These are phyloP conservation scores for Labia minor DNA, from an alignment of 2,888 invertebrate genomes.

Conservation along the genomic window DNA sequence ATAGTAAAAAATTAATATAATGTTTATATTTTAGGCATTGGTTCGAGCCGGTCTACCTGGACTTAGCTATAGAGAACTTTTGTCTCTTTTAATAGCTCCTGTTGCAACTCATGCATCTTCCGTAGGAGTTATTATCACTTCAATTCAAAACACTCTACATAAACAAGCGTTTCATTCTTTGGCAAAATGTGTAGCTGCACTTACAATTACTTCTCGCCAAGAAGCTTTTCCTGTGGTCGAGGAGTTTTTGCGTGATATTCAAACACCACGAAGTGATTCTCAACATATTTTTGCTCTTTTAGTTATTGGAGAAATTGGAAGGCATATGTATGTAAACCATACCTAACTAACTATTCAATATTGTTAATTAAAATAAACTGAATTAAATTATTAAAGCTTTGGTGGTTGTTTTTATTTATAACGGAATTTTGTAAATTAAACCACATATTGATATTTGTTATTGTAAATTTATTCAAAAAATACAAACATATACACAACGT, in stretches of 20 bases:
- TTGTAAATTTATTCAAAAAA: too few species aligned
- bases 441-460: too few species aligned
- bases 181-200: constrained; percentile 91
- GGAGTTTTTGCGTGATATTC: constrained; percentile 59
- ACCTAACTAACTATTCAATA: too few species aligned
- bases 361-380: too few species aligned
- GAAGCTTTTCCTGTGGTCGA: constrained; percentile 58
- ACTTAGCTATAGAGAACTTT: constrained; percentile 68
- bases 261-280: constrained; percentile 58
- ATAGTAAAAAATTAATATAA: too few species aligned
- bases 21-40: constrained; percentile 44
- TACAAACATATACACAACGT: too few species aligned
- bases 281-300: constrained; percentile 87
- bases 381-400: too few species aligned
- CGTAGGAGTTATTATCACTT: constrained; percentile 34
- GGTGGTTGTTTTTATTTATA: too few species aligned
- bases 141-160: constrained; percentile 14
- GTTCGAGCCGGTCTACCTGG: constrained; percentile 71
- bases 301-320: constrained; percentile 94
- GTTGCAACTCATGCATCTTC: constrained; percentile 52
- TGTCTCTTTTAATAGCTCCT: constrained; percentile 65
- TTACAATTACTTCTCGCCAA: constrained; percentile 67
- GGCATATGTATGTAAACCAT: constrained; percentile 80
- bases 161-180: constrained; percentile 78
- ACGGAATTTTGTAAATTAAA: too few species aligned